These are phyloP conservation scores for Tetramorium alpestre DNA, from an alignment of 1,140 invertebrate genomes.

Conservation along the genomic window DNA sequence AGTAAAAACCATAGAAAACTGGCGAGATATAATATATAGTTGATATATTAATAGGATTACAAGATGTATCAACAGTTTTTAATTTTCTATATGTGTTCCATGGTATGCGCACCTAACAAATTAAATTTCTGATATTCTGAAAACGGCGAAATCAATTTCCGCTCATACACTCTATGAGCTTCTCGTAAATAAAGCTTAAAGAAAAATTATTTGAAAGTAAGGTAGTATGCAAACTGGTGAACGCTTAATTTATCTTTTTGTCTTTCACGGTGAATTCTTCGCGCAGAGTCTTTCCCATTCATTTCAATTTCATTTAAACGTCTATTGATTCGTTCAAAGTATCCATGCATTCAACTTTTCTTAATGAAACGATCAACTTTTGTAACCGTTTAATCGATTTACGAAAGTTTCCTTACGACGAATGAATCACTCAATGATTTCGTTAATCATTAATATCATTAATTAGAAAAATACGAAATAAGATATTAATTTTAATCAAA, in stretches of 20 bases:
- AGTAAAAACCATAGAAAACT: background rate
- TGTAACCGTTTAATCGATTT: background rate
- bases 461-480: background rate
- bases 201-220: slow-evolving; percentile 12
- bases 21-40: background rate
- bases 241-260: slow-evolving; percentile 16
- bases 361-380: background rate
- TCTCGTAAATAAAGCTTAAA: background rate
- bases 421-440: background rate
- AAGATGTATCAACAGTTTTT: background rate
- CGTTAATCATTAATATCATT: background rate
- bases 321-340: background rate
- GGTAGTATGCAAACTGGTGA: background rate
- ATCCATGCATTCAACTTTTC: background rate
- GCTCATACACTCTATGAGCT: background rate
- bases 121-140: background rate
- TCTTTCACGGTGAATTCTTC: background rate
- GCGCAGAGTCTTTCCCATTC: background rate
- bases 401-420: background rate
- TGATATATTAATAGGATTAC: background rate
- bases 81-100: background rate
- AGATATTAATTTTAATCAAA: background rate
- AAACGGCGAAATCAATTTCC: background rate
- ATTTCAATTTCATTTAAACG: background rate
- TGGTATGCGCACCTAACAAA: background rate